Base-by-base conservation (phyloP, 2,888 invertebrate genomes). In the Parnassius orleans region DNA sequence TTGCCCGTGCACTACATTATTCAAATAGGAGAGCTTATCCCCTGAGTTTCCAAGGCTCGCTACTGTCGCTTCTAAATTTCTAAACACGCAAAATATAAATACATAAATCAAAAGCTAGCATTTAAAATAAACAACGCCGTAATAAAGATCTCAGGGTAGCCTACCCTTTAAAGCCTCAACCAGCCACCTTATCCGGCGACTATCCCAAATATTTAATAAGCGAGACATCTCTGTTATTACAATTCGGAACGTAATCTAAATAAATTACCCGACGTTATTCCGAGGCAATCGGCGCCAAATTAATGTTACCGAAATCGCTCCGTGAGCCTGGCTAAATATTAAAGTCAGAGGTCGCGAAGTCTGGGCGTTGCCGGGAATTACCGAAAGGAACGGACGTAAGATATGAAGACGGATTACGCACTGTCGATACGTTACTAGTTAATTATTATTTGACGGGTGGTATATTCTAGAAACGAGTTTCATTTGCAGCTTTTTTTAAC, bases 151-250 rank as follows among this genome's bases (percentile, higher is more conserved):
- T n/a, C 12, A 12, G 12, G 5, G 46, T 1, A 46, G 5, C 46
- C 10, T 11, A 33, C 52, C 52, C 52, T 50, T 33, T 52, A 11
- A 33, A 12, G 52, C 12, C 33, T 11, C 24, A 24, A 7, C 7
- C 24, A 7, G 11, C 24, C 33, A 12, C 10, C 51, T 52, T 12
- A 24, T 52, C 52, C 33, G n/a, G 24, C 19, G 52, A 33, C 10
- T 33, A 52, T 24, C 41, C 52, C 52, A 52, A 52, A 52, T 52
- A 52, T 52, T 52, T 33, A 52, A 52, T 41, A 53, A 42, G 33
- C 53, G 53, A 53, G 42, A 53, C 53, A 42, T 53, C 53, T 14
- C 53, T 41, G 14, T 42, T n/a, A 53, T 53, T 53, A 53, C 53
- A 53, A 14, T 41, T 53, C 53, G 52, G 33, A 24, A 33, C 52